Evolutionary conservation across 1,140 invertebrate genomes (phyloP), one percentile per base, ranked within the genome.

Genomic region (Lasioglossum albipes): DNA sequence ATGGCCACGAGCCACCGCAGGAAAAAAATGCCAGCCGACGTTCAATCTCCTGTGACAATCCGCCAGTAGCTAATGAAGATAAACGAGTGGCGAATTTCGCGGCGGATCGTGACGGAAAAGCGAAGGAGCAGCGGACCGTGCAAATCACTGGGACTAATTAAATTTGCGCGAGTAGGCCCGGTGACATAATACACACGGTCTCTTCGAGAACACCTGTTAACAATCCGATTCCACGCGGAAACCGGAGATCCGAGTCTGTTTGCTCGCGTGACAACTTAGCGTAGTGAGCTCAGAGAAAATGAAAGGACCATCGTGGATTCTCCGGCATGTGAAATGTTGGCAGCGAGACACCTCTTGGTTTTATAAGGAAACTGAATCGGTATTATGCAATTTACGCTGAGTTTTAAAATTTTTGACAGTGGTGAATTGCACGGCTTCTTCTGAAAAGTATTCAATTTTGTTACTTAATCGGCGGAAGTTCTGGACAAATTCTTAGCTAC

Each of bases 41-140:
- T 52, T 41, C 59, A 83, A 27, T 22, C 42, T 61, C 36, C 41
- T 68, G 49, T 83, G 80, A 45, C 41, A 10, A 36, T 62, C 57
- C n/a, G 52, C 54, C 18, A 61, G 2, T 52, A 20, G 16, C 64
- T 86, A 85, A 85, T 65, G 67, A 82, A 79, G 84, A 85, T 82
- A 82, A 86, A 86, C 79, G 79, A 82, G n/a, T 36, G n/a, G 42
- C 42, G 54, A 61, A 79, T 80, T 71, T 20, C 57, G 18, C 57
- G 57, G 7, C 20, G 57, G 79, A 75, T 68, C 57, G 77, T 36
- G 1, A 22, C 52, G 20, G 70, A 27, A 52, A 49, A 75, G 42
- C 52, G 20, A 77, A 75, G 45, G 71, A 77, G 59, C 64, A 22
- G 42, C n/a, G 61, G 69, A 69, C 49, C 41, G 62, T 67, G 79